Evolutionary conservation across 2,888 invertebrate genomes (phyloP).

Genomic region (Lysandra bellargus): DNA sequence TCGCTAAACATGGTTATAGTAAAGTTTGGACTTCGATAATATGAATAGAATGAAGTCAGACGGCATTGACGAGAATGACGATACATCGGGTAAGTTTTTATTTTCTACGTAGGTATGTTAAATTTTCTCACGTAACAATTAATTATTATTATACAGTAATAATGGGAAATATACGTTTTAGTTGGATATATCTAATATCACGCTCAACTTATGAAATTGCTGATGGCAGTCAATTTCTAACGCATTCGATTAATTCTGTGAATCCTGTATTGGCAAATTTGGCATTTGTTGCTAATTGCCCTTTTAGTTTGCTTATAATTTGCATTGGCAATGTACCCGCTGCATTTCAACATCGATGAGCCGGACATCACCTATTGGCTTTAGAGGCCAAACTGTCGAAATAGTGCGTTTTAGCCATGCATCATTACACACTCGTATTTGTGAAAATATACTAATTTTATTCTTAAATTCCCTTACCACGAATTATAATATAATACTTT

Average conservation of each 20-base stretch:
- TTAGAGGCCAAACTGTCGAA: not conserved
- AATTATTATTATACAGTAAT: not conserved
- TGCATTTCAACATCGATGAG: not conserved
- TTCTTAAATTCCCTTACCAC: not conserved
- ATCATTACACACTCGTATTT: not conserved
- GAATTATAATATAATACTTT: not conserved
- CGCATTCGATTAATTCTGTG: not conserved
- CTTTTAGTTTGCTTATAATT: conserved; percentile 1
- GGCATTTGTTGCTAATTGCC: conserved; percentile 14
- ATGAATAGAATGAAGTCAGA: not conserved
- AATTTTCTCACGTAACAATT: conserved; percentile 2
- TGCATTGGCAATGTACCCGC: not conserved
- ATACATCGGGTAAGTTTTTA: not conserved
- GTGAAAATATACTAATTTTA: not conserved
- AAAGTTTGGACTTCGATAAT: not conserved
- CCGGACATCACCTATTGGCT: conserved; percentile 1
- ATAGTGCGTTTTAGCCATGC: not conserved
- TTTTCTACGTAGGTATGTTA: not conserved
- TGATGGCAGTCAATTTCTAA: not conserved
- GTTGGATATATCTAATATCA: not conserved
- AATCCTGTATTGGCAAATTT: conserved; percentile 12
- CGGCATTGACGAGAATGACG: not conserved
- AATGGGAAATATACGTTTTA: not conserved
- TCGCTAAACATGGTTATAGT: not conserved
- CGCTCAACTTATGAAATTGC: not conserved